Percentiles rank a stretch among this genome's conserved stretches.
phyloP scores from a whole-genome alignment of 2,113 vertebrate species.

The Cyanoliseus patagonus region DNA sequence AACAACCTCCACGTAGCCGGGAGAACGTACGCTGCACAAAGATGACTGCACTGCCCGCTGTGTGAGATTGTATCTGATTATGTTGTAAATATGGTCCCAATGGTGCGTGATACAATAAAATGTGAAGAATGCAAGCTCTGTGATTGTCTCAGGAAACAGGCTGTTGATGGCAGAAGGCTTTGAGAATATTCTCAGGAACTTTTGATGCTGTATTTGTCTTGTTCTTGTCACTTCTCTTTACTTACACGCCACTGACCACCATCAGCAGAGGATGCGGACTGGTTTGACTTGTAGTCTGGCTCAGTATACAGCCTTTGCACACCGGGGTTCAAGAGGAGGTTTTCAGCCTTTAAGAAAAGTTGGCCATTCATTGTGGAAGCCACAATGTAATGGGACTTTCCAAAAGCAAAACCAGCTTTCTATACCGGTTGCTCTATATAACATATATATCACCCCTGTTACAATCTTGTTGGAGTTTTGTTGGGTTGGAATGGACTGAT shows the following conservation, averaged over 20 bases:
- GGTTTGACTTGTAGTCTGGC: not conserved
- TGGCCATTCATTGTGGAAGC: not conserved
- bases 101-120: not conserved
- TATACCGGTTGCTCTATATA: not conserved
- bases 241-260: not conserved
- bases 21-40: not conserved
- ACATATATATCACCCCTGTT: not conserved
- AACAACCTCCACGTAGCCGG: rapidly evolving
- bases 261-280: not conserved
- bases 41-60: not conserved
- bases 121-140: not conserved
- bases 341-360: not conserved
- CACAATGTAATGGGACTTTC: not conserved
- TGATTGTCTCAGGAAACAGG: not conserved
- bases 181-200: not conserved
- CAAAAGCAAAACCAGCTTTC: not conserved
- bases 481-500: not conserved
- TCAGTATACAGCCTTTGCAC: not conserved
- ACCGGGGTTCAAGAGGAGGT: not conserved
- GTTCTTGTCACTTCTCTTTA: not conserved
- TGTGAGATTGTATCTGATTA: not conserved
- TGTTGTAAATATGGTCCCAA: not conserved
- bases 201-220: not conserved
- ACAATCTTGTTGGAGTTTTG: not conserved
- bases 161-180: not conserved